Evolutionary conservation across 1,140 invertebrate species (phyloP), one percentile per base, ranked within the genome.

Genomic region (Drosophila malerkotliana): DNA sequence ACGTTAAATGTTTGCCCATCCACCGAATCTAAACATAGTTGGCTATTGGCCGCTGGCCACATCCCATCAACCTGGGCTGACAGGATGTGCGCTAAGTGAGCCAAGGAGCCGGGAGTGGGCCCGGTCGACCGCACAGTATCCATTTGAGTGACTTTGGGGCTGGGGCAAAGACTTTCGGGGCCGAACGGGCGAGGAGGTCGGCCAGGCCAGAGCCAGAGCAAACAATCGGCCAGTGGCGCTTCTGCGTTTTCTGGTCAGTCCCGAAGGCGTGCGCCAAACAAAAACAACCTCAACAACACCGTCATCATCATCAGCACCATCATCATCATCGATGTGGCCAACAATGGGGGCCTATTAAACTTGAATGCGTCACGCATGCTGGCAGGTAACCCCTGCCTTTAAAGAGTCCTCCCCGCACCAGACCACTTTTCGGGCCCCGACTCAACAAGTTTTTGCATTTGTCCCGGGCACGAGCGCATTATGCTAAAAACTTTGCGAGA

Each of bases 401-500:
- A 18, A 32, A 57, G 15, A 3, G 9, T 47, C 51, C 28, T 12
- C 58, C 47, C 52, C 54, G 15, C 49, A 4, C 41, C 18, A 18
- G 26, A 0, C 44, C 44, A 10, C 44, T 21, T 18, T 56, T n/a
- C 32, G 37, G 48, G 28, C 48, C 41, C 30, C 49, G 60, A 57
- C 82, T 84, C 82, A 85, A 85, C 82, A 85, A 85, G 82, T 85
- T 85, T 76, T 62, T 72, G 69, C 68, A 61, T 84, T 84, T 87
- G 74, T 78, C 74, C 55, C 68, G 47, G 66, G 74, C 82, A 81
- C 82, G 82, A 77, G 82, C 77, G 80, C 81, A 88, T 82, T 87
- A 87, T 87, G 83, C 82, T 67, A 73, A 87, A 76, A 88, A 78
- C 53, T 83, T 80, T 60, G 63, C 68, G 68, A 72, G 39, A 66